These are phyloP conservation scores for Tetragonula clypearis DNA, from an alignment of 1,140 invertebrate species.

Conservation along the genomic window DNA sequence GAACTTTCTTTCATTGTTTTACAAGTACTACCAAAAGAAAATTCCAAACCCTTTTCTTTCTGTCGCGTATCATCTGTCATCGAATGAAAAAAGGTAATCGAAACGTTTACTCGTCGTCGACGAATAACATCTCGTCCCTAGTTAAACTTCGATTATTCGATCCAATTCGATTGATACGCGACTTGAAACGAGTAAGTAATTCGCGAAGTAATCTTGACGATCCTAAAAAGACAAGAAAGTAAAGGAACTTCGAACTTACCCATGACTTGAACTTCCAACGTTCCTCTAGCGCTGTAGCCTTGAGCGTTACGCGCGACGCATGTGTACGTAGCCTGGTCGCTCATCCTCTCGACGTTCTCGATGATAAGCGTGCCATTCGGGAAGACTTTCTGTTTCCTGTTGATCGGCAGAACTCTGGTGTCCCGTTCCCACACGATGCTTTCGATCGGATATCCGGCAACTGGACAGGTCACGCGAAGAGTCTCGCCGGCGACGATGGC, in stretches of 20 bases:
- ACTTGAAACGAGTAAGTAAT: background rate
- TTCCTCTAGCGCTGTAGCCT: conserved; percentile 92
- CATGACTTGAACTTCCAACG: conserved; percentile 96
- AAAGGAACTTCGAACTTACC: conserved; percentile 86
- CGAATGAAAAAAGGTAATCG: background rate
- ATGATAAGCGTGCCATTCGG: conserved; percentile 96
- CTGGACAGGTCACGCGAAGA: conserved; percentile 94
- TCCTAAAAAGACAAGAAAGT: no score
- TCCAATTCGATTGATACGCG: background rate
- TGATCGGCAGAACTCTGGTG: conserved; percentile 92
- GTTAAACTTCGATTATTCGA: background rate
- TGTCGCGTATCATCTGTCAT: no score
- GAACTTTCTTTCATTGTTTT: no score
- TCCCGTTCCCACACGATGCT: conserved; percentile 96
- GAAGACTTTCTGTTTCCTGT: conserved; percentile 96
- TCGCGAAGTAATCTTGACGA: background rate
- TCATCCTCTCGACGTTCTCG: conserved; percentile 94
- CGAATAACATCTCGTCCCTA: background rate
- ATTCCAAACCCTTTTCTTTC: no score
- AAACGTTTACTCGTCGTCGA: background rate
- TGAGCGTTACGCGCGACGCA: conserved; percentile 96
- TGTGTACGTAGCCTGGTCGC: conserved; percentile 96
- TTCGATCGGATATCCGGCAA: conserved; percentile 96
- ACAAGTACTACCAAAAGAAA: no score
- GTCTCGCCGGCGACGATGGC: conserved; percentile 96